These are phyloP conservation scores for Geophilus truncorum DNA, from an alignment of 2,888 invertebrate genomes.

Conservation along the genomic window DNA sequence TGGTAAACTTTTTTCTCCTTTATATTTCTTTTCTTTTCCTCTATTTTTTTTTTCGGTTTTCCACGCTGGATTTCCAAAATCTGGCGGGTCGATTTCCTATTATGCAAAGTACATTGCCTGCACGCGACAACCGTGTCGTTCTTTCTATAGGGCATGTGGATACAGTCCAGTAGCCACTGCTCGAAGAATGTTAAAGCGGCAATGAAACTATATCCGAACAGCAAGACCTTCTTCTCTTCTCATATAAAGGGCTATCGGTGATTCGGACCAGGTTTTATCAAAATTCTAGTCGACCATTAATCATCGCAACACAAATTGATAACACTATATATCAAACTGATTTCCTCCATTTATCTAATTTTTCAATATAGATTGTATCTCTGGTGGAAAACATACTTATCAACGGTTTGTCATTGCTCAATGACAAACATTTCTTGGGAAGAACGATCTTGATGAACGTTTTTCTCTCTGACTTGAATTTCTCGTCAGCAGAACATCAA, in stretches of 20 bases:
- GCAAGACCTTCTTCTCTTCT: background rate
- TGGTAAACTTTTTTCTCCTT: background rate
- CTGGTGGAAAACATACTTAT: background rate
- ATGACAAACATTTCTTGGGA: too few species aligned
- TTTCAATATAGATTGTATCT: too few species aligned
- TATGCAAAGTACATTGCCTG: conserved; percentile 16
- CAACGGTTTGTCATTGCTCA: too few species aligned
- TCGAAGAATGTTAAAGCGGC: conserved; percentile 9
- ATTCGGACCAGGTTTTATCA: conserved; percentile 5
- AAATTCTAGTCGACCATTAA: conserved; percentile 2
- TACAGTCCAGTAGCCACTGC: conserved; percentile 9
- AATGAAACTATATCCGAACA: conserved; percentile 8
- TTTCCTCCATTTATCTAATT: conserved; percentile 2
- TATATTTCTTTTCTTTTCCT: background rate
- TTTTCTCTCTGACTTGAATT: too few species aligned
- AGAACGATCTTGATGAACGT: too few species aligned
- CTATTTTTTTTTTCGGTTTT: background rate
- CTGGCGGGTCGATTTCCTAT: conserved; percentile 9
- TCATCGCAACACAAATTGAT: background rate
- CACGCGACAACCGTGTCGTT: conserved; percentile 14
- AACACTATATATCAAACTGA: conserved; percentile 2
- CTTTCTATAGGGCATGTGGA: conserved; percentile 3
- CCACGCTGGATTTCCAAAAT: conserved; percentile 10
- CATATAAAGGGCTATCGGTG: background rate
- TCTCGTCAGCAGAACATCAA: too few species aligned